phyloP scores from a whole-genome alignment of 2,797 vertebrate genomes.

The Chaenodraco wilsoni region DNA sequence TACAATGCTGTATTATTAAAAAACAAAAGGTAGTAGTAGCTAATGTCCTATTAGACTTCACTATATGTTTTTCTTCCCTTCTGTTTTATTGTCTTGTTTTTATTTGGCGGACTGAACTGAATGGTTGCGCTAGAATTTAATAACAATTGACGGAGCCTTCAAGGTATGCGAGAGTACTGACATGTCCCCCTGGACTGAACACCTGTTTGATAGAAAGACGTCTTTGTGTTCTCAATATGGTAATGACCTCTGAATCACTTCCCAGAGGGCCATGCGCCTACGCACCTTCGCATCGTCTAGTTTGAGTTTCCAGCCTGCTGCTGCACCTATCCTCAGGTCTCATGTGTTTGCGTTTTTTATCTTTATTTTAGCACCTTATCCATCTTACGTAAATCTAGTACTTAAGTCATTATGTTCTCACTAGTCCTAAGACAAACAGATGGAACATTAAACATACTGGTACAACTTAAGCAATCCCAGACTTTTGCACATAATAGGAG shows the following conservation, averaged over 20 bases:
- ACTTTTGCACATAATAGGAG: not conserved
- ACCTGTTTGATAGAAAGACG: slow-evolving; percentile 77
- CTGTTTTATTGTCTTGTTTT: not conserved
- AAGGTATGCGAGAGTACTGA: slow-evolving; percentile 35
- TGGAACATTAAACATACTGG: not conserved
- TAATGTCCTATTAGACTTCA: not conserved
- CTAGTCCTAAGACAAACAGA: not conserved
- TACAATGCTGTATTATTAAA: not conserved
- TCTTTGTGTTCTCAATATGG: slow-evolving; percentile 77
- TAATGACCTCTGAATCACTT: slow-evolving; percentile 82
- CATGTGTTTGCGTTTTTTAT: not conserved
- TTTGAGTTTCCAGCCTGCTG: slow-evolving; percentile 34
- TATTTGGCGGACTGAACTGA: not conserved
- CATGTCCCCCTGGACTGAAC: slow-evolving; percentile 49
- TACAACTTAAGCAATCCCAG: not conserved
- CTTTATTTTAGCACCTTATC: not conserved
- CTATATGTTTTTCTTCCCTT: not conserved
- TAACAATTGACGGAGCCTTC: slow-evolving; percentile 42
- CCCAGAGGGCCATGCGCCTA: slow-evolving; percentile 66
- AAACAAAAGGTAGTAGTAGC: not conserved
- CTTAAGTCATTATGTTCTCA: not conserved
- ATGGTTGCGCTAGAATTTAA: slow-evolving; percentile 11
- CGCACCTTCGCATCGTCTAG: slow-evolving; percentile 33
- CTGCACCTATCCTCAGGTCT: slow-evolving; percentile 37
- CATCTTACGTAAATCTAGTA: not conserved